These are phyloP conservation scores for Myripristis jacobus DNA, from an alignment of 2,797 vertebrate species.

Conservation along the genomic window DNA sequence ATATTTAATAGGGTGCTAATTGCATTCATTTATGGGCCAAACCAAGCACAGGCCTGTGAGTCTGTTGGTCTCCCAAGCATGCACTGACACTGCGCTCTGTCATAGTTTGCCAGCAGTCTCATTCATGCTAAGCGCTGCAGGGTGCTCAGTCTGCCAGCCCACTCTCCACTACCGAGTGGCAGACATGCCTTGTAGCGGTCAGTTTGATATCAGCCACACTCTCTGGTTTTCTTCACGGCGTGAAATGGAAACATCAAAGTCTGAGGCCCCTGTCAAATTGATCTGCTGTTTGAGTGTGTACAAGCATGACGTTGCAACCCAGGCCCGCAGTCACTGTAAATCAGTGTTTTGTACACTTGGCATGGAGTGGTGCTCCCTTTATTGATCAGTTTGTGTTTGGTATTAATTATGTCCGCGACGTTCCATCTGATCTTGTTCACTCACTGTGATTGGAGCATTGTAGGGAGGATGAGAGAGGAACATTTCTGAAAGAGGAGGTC, in stretches of 20 bases:
- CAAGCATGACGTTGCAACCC: neutral
- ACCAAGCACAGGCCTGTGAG: conserved; percentile 10
- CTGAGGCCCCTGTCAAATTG: conserved; percentile 47
- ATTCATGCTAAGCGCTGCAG: conserved; percentile 19
- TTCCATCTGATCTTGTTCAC: conserved; percentile 4
- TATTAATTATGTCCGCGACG: neutral
- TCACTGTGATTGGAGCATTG: neutral
- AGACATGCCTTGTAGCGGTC: conserved; percentile 35
- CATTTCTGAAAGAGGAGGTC: too few relatives aligned
- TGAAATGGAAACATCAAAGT: conserved; percentile 65
- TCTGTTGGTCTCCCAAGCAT: conserved; percentile 14
- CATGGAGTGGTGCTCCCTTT: neutral
- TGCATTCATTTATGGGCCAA: conserved; percentile 30
- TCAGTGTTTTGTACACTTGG: conserved; percentile 1
- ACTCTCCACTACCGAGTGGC: conserved; percentile 8
- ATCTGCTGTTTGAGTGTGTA: conserved; percentile 36
- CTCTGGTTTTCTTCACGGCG: conserved; percentile 25
- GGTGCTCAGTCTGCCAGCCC: conserved; percentile 3
- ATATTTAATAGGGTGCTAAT: conserved; percentile 57
- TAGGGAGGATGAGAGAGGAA: too few relatives aligned
- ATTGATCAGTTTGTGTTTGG: conserved; percentile 11
- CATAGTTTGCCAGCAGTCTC: conserved; percentile 45
- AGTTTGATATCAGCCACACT: conserved; percentile 44
- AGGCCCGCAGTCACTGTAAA: conserved; percentile 7
- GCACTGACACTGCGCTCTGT: conserved; percentile 16